Conservation (phyloP, 2,888 invertebrate species). For the Drosophila melanosoma region DNA sequence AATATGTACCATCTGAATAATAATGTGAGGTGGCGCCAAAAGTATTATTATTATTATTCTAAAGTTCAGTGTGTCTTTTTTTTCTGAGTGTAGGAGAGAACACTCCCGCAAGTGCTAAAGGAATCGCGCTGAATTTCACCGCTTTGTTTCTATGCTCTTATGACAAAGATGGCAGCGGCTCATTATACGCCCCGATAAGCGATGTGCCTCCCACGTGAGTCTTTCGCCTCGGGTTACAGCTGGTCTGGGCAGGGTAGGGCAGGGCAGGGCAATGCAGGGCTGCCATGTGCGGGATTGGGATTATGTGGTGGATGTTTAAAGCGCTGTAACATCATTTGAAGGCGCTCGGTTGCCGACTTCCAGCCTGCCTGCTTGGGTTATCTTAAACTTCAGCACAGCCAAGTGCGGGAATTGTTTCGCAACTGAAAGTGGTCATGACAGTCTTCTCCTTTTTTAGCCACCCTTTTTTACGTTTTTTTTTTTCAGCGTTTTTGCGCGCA, state of each 20-base stretch:
- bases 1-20: background rate
- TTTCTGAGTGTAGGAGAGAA: slow-evolving; percentile 5
- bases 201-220: slow-evolving; percentile 76
- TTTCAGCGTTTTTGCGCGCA: slow-evolving; percentile 45
- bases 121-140: slow-evolving; percentile 80
- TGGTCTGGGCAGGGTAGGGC: background rate
- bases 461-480: slow-evolving; percentile 39
- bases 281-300: slow-evolving; percentile 35
- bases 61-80: background rate
- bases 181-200: slow-evolving; percentile 79
- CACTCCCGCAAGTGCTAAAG: slow-evolving; percentile 60
- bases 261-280: slow-evolving; percentile 4
- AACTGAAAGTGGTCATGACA: slow-evolving; percentile 44
- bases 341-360: slow-evolving; percentile 15
- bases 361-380: slow-evolving; percentile 25
- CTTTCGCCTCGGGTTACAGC: slow-evolving; percentile 73
- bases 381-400: slow-evolving; percentile 30
- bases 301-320: slow-evolving; percentile 39
- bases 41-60: background rate
- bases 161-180: slow-evolving; percentile 77
- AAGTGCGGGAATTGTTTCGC: slow-evolving; percentile 27
- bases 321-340: slow-evolving; percentile 44
- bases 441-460: slow-evolving; percentile 54
- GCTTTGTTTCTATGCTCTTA: slow-evolving; percentile 73
- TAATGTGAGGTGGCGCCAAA: background rate